Percentiles rank a stretch among this genome's conserved stretches.
These are phyloP conservation scores for Parascotia fuliginaria DNA, from an alignment of 2,888 invertebrate genomes.

Conservation along the genomic window DNA sequence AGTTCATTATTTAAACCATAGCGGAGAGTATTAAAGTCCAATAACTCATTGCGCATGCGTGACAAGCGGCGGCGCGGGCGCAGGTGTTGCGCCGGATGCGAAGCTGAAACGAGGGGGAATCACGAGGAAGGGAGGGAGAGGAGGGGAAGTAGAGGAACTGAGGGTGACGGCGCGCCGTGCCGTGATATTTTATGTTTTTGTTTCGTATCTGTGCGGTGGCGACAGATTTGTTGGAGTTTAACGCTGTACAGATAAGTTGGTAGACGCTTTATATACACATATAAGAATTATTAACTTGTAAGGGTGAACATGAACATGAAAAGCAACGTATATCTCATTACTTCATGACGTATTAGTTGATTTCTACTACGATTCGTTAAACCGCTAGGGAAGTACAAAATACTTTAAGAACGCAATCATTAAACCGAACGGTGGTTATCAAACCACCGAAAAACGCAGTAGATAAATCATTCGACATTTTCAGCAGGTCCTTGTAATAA, in stretches of 20 bases:
- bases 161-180: conserved; percentile 55
- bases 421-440: too few species aligned
- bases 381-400: too few species aligned
- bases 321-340: too few species aligned
- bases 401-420: too few species aligned
- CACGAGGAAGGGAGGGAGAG: conserved; percentile 37
- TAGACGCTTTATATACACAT: background rate
- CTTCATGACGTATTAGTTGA: too few species aligned
- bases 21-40: conserved; percentile 76
- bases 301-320: too few species aligned
- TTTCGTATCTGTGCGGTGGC: conserved; percentile 37
- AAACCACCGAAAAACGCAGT: too few species aligned
- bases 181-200: conserved; percentile 44
- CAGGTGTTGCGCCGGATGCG: conserved; percentile 82
- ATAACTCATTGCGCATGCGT: conserved; percentile 65
- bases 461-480: too few species aligned
- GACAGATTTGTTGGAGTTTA: conserved; percentile 46
- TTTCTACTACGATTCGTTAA: too few species aligned
- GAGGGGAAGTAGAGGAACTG: conserved; percentile 43
- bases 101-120: conserved; percentile 62
- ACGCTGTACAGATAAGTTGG: conserved; percentile 10
- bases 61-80: conserved; percentile 63
- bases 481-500: too few species aligned
- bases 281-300: background rate
- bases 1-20: conserved; percentile 69